Evolutionary conservation across 2,888 invertebrate species (phyloP).

Genomic region (Eupithecia subfuscata): DNA sequence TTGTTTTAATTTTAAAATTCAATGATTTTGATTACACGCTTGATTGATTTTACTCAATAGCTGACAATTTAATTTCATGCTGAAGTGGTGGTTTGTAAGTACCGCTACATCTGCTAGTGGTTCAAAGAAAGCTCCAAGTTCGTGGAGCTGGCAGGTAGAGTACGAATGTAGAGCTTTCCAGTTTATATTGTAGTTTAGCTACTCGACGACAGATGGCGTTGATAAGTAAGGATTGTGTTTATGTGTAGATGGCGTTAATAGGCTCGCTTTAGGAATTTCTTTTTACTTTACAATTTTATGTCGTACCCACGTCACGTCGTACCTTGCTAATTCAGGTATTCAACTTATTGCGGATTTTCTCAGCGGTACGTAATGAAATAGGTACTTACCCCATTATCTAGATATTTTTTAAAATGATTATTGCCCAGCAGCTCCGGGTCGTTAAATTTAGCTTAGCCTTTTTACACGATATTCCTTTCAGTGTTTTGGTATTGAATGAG

Average conservation of each 20-base stretch:
- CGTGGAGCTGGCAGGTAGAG: neutral
- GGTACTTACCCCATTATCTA: neutral
- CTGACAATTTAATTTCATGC: neutral
- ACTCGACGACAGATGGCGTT: slow-evolving; percentile 56
- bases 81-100: neutral
- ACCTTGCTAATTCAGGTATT: too few species aligned
- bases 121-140: slow-evolving; percentile 1
- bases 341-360: neutral
- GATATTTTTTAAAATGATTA: too few species aligned
- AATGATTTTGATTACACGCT: neutral
- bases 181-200: slow-evolving; percentile 43
- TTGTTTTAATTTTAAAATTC: neutral
- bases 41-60: neutral
- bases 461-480: neutral
- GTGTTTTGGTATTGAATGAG: neutral
- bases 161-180: neutral
- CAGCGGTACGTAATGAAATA: neutral
- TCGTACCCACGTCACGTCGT: too few species aligned
- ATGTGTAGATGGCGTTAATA: slow-evolving; percentile 26
- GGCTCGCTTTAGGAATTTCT: neutral
- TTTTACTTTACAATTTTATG: neutral
- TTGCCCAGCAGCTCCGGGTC: too few species aligned
- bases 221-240: neutral
- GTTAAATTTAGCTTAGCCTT: too few species aligned
- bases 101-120: slow-evolving; percentile 5